A percentile compares a stretch with the other conserved stretches of the same genome.
phyloP scores from a whole-genome alignment of 2,888 invertebrate species.

The Hermodice carunculata region DNA sequence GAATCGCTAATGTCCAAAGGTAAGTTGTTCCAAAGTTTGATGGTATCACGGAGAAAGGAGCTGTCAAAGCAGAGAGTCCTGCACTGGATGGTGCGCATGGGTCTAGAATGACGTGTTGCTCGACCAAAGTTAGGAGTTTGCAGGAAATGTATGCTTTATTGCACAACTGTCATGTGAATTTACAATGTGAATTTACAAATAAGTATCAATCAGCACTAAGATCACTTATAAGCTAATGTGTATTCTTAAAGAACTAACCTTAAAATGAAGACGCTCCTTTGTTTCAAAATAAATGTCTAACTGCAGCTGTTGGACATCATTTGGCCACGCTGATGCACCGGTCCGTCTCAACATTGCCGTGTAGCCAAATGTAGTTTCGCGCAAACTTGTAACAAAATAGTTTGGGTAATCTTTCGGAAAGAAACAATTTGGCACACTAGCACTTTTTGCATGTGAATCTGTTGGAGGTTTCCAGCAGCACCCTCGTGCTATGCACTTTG shows the following conservation, averaged over 20 bases:
- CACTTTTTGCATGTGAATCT: neutral
- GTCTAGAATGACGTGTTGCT: no score
- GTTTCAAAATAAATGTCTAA: slow-evolving; percentile 42
- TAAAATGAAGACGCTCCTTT: slow-evolving; percentile 36
- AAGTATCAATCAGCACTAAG: no score
- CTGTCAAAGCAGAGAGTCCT: no score
- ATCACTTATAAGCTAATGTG: no score
- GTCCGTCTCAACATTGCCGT: slow-evolving; percentile 19
- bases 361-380: slow-evolving; percentile 33
- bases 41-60: no score
- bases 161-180: no score
- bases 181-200: no score
- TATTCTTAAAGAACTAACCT: slow-evolving; percentile 29
- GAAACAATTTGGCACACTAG: slow-evolving; percentile 37
- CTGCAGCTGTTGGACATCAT: slow-evolving; percentile 31
- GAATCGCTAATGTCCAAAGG: no score
- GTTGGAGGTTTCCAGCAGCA: slow-evolving; percentile 38
- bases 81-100: no score
- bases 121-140: no score
- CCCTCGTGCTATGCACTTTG: slow-evolving; percentile 29
- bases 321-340: slow-evolving; percentile 36
- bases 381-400: slow-evolving; percentile 22
- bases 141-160: no score
- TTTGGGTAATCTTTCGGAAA: slow-evolving; percentile 38
- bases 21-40: no score